Evolutionary conservation across 2,888 invertebrate genomes (phyloP), one percentile per base, ranked within the genome.

Genomic region (Cheilosia soror): DNA sequence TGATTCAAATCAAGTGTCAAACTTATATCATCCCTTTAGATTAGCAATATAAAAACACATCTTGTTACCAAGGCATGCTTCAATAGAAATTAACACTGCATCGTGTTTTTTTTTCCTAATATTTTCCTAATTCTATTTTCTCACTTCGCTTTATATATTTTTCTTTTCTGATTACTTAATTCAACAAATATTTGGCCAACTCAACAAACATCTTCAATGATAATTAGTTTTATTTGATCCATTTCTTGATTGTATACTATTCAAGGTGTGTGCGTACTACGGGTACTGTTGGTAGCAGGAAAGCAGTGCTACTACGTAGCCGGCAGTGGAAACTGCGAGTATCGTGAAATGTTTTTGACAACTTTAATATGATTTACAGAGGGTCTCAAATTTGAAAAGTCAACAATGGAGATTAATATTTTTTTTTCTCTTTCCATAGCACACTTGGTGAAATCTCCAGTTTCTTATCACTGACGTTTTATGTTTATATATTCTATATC

Each of bases 151-250:
- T 27, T 33, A 6, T 27, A 7, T 20, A 31, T 5, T 13, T 63
- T 47, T 13, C 6, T 15, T 13, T 15, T 27, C 40, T 58, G 57
- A 66, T 66, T 75, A 75, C 65, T 57, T 57, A 78, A 60, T 66
- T 66, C 13, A 60, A 51, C 58, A 72, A 79, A 79, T 60, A 72
- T 79, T 72, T 72, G 60, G 44, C 33, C 53, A 66, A 47, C 72
- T 72, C 44, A 9, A 62, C 58, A 72, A 72, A 72, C 51, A 72
- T 47, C 65, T 66, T 66, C 57, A 66, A 53, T 66, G 72, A 60
- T 53, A 79, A 72, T 72, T 60, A 72, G 60, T 79, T 72, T 65
- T 71, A 57, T 66, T 79, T 72, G 72, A 60, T 66, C 79, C 65
- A 72, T 53, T 72, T 72, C 33, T 33, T 58, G 57, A 53, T 57